Percentiles rank a stretch among this genome's conserved stretches.
phyloP scores from a whole-genome alignment of 2,888 invertebrate genomes.

The Anaspis maculata region DNA sequence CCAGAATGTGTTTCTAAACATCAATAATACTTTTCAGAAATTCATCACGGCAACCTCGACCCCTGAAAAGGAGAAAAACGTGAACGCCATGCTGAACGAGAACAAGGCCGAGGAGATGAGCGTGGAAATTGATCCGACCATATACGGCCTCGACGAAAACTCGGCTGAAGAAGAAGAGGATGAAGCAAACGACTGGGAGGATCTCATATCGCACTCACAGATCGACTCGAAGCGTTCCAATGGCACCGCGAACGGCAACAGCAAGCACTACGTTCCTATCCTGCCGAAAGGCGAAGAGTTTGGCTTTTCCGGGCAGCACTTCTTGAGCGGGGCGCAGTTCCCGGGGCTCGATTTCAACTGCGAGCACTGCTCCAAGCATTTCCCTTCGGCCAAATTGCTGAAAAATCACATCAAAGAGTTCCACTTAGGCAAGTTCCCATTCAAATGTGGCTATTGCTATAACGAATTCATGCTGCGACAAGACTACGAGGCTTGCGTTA shows the following conservation, averaged over 20 bases:
- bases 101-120: conserved; percentile 37
- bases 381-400: conserved; percentile 27
- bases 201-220: conserved; percentile 25
- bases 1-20: conserved; percentile 35
- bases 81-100: conserved; percentile 27
- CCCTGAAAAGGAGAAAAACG: conserved; percentile 6
- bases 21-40: conserved; percentile 33
- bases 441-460: conserved; percentile 33
- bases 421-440: conserved; percentile 35
- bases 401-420: conserved; percentile 32
- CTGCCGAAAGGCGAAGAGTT: conserved; percentile 21
- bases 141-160: conserved; percentile 26
- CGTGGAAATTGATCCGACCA: conserved; percentile 37
- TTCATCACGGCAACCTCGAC: conserved; percentile 24
- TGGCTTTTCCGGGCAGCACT: conserved; percentile 33
- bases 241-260: conserved; percentile 16
- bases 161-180: conserved; percentile 19
- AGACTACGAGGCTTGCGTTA: conserved; percentile 29
- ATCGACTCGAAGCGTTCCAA: conserved; percentile 13
- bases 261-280: conserved; percentile 24
- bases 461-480: conserved; percentile 27
- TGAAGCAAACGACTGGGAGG: conserved; percentile 31
- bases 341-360: conserved; percentile 22
- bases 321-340: conserved; percentile 25
- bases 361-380: conserved; percentile 31